Evolutionary conservation across 2,797 vertebrate species (phyloP).

Genomic region (Decapterus maruadsi): DNA sequence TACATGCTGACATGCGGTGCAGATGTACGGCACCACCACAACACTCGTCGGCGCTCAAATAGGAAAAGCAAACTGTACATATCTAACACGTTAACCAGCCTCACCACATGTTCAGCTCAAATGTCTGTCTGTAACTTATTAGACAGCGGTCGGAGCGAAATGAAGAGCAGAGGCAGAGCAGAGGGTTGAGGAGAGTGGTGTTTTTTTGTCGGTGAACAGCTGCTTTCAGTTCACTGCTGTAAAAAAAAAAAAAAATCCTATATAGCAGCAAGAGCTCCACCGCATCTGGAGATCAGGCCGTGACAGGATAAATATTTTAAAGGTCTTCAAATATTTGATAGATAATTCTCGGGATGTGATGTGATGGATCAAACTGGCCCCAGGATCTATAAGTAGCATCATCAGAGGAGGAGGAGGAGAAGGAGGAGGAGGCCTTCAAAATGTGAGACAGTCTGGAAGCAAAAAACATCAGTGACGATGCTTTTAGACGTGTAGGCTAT

Average conservation of each 20-base stretch:
- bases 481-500: too few relatives aligned
- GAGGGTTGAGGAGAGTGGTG: slow-evolving; percentile 16
- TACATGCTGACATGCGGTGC: slow-evolving; percentile 39
- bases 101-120: slow-evolving; percentile 68
- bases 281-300: slow-evolving; percentile 65
- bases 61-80: slow-evolving; percentile 62
- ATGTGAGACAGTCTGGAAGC: slow-evolving; percentile 10
- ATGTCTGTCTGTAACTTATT: slow-evolving; percentile 72
- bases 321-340: slow-evolving; percentile 67
- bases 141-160: slow-evolving; percentile 55
- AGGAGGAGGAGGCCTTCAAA: slow-evolving; percentile 10
- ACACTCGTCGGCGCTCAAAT: slow-evolving; percentile 49
- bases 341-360: slow-evolving; percentile 65
- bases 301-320: slow-evolving; percentile 67
- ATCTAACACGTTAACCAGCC: slow-evolving; percentile 56
- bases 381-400: slow-evolving; percentile 11
- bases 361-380: slow-evolving; percentile 55
- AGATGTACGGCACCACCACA: slow-evolving; percentile 53
- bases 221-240: slow-evolving; percentile 68
- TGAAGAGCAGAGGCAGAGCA: slow-evolving; percentile 62
- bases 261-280: slow-evolving; percentile 23
- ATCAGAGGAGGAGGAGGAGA: not conserved
- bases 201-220: slow-evolving; percentile 60
- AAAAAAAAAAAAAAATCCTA: slow-evolving; percentile 46
- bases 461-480: not conserved